phyloP scores from a whole-genome alignment of 2,888 invertebrate species.

The Odontocerum albicorne region DNA sequence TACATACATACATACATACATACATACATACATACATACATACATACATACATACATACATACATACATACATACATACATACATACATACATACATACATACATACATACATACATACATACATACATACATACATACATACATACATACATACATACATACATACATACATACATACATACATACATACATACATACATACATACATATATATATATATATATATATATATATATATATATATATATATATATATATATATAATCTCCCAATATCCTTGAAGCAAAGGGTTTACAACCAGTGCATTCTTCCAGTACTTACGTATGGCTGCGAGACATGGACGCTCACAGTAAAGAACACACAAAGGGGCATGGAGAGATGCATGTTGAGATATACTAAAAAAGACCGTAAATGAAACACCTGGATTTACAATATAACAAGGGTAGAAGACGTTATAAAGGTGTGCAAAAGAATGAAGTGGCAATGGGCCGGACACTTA shows the following conservation, averaged over 20 bases:
- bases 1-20: background rate
- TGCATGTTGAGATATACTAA: too few species aligned
- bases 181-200: background rate
- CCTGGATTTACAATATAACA: too few species aligned
- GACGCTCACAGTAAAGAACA: too few species aligned
- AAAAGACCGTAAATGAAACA: too few species aligned
- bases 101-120: background rate
- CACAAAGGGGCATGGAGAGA: too few species aligned
- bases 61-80: background rate
- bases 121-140: background rate
- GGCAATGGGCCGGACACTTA: too few species aligned
- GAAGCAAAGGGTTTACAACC: too few species aligned
- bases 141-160: background rate
- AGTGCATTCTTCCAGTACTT: too few species aligned
- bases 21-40: background rate
- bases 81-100: background rate
- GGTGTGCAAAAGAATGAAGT: too few species aligned
- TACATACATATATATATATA: background rate
- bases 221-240: background rate
- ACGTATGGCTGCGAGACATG: too few species aligned
- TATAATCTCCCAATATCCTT: background rate
- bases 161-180: background rate
- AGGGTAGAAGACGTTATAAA: too few species aligned
- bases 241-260: background rate
- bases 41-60: background rate